A percentile compares a stretch with the other conserved stretches of the same genome.
These are phyloP conservation scores for Enteromius paludinosus DNA, from an alignment of 2,797 vertebrate species.

Conservation along the genomic window DNA sequence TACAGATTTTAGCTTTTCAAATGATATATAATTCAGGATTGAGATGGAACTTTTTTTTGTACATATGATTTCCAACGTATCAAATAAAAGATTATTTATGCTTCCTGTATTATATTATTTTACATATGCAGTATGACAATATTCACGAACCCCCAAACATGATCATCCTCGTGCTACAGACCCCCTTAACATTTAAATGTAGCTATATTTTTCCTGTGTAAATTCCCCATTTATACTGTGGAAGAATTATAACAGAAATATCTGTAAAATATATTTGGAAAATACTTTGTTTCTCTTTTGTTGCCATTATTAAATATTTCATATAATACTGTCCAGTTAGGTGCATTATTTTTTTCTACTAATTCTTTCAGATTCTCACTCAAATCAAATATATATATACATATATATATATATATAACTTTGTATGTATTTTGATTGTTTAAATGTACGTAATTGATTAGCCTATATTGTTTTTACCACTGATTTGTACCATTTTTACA, in stretches of 20 bases:
- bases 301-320: neutral
- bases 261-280: neutral
- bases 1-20: neutral
- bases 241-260: neutral
- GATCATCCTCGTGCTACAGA: rapidly evolving
- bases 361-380: neutral
- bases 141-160: no score
- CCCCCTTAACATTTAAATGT: neutral
- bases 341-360: neutral
- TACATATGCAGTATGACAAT: neutral
- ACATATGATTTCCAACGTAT: neutral
- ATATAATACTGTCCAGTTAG: neutral
- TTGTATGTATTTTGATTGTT: neutral
- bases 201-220: neutral
- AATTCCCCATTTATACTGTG: neutral
- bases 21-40: neutral
- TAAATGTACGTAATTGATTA: neutral
- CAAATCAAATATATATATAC: neutral
- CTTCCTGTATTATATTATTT: neutral
- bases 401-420: no score
- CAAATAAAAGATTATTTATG: neutral
- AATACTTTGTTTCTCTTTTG: neutral
- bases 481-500: neutral
- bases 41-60: neutral
- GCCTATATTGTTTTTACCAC: no score